Conservation (phyloP, 2,113 vertebrate species). For the Ameiurus melas region DNA sequence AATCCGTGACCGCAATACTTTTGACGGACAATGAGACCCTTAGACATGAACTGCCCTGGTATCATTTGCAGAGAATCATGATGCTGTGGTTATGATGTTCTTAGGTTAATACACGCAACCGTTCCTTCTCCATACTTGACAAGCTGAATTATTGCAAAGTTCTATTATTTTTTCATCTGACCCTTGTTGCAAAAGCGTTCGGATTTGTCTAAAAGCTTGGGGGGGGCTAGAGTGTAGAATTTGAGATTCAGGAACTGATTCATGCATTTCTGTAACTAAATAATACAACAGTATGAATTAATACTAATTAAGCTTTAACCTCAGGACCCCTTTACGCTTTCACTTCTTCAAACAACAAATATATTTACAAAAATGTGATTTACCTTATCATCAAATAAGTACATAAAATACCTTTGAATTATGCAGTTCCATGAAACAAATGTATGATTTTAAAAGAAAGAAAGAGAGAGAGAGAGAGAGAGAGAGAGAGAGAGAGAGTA, state of each 20-base stretch:
- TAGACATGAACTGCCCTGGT: neutral
- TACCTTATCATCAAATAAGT: neutral
- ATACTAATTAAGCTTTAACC: too few relatives aligned
- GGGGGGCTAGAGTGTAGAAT: too few relatives aligned
- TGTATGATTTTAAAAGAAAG: too few relatives aligned
- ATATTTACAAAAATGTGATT: neutral
- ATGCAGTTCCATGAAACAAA: too few relatives aligned
- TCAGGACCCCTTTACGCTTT: too few relatives aligned
- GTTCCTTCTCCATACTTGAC: neutral
- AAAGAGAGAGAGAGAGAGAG: too few relatives aligned
- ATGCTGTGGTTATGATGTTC: neutral
- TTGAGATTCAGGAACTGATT: too few relatives aligned
- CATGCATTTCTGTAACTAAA: neutral
- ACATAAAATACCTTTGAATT: too few relatives aligned
- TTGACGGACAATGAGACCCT: too few relatives aligned
- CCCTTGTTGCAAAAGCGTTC: neutral
- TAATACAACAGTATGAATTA: too few relatives aligned
- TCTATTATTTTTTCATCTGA: neutral
- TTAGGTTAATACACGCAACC: neutral
- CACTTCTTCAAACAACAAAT: neutral
- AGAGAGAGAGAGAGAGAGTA: neutral
- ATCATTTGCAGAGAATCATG: neutral
- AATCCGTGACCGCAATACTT: too few relatives aligned
- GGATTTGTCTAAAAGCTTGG: neutral
- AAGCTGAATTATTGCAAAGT: neutral